Evolutionary conservation across 1,140 invertebrate genomes (phyloP).

Genomic region (Stratiolaelaps scimitus): DNA sequence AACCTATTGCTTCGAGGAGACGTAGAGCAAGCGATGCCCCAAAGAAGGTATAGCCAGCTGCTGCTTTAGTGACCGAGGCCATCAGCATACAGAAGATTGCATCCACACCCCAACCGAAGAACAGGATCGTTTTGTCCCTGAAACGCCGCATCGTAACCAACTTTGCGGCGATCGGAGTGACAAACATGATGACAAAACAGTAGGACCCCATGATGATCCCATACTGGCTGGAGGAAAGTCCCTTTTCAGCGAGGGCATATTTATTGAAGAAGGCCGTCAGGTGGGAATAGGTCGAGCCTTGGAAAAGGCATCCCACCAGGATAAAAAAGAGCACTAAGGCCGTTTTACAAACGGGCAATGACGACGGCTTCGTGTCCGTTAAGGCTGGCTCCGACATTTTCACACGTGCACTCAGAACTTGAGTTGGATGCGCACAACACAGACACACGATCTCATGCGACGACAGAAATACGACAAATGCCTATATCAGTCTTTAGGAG

Average conservation of each 20-base stretch:
- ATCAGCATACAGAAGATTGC: slow-evolving; percentile 1
- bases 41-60: background rate
- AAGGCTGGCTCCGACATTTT: too few relatives aligned
- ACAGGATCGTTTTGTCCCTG: slow-evolving; percentile 22
- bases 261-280: slow-evolving; percentile 11
- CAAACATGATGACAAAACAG: slow-evolving; percentile 14
- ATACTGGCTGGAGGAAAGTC: background rate
- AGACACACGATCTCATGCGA: too few relatives aligned
- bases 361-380: too few relatives aligned
- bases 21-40: background rate
- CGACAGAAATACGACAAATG: too few relatives aligned
- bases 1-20: background rate
- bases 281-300: slow-evolving; percentile 8
- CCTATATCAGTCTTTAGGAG: too few relatives aligned
- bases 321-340: too few relatives aligned
- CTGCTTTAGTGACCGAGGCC: background rate
- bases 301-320: background rate
- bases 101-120: slow-evolving; percentile 2
- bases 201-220: slow-evolving; percentile 24
- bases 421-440: too few relatives aligned
- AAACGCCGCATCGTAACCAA: background rate
- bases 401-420: too few relatives aligned
- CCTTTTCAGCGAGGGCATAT: slow-evolving; percentile 9
- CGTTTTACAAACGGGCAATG: too few relatives aligned
- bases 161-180: slow-evolving; percentile 15